Percentiles rank a stretch among this genome's conserved stretches.
Evolutionary conservation across 2,888 invertebrate species (phyloP).

Genomic region (Lissocephala sabroskyi): DNA sequence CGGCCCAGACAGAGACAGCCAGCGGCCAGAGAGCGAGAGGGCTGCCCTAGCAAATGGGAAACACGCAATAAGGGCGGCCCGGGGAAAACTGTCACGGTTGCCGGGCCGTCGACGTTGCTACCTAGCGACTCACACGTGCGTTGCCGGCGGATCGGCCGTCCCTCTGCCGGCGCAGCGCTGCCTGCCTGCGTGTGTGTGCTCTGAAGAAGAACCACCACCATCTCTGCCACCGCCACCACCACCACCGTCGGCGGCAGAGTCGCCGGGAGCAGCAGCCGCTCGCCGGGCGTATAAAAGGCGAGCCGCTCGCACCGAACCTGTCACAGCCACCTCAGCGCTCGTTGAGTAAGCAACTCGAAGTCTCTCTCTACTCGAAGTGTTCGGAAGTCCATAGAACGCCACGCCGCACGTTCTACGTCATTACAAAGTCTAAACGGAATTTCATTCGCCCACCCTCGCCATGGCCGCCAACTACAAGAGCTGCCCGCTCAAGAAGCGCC

Average conservation of each 20-base stretch:
- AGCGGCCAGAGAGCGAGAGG: constrained; percentile 12
- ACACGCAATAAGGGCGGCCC: constrained; percentile 49
- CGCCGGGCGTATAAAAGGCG: constrained; percentile 65
- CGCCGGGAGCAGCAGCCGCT: constrained; percentile 25
- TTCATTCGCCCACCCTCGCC: no score
- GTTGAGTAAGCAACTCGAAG: constrained; percentile 57
- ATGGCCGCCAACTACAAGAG: constrained; percentile 81
- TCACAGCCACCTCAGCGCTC: constrained; percentile 68
- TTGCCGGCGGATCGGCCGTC: constrained; percentile 5
- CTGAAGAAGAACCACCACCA: constrained; percentile 52
- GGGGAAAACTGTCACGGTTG: constrained; percentile 36
- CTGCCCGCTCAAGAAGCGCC: constrained; percentile 93
- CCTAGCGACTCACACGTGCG: constrained; percentile 47
- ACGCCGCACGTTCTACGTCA: constrained; percentile 6
- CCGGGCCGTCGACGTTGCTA: constrained; percentile 39
- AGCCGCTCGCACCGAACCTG: constrained; percentile 62
- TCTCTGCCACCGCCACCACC: constrained; percentile 23
- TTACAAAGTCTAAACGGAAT: constrained; percentile 3
- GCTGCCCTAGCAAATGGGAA: constrained; percentile 46
- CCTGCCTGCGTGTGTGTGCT: constrained; percentile 31
- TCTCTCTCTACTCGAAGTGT: constrained; percentile 6
- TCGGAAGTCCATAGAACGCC: constrained; percentile 17
- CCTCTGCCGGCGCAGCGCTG: constrained; percentile 17
- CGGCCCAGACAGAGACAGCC: no score
- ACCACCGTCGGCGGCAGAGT: constrained; percentile 18